phyloP scores from a whole-genome alignment of 2,797 vertebrate genomes.

The Anolis apletophallus region DNA sequence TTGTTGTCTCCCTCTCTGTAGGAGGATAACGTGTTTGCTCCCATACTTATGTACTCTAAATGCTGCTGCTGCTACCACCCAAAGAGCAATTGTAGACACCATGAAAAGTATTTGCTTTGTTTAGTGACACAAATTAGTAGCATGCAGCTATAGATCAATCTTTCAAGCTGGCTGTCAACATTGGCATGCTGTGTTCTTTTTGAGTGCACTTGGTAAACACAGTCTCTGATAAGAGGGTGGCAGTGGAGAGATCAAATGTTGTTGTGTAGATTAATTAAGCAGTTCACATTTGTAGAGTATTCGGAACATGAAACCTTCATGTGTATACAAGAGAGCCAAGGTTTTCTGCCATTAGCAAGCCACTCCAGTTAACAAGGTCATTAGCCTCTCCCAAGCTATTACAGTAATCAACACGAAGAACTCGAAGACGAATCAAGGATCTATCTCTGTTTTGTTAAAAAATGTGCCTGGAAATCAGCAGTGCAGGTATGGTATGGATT shows the following conservation, averaged over 20 bases:
- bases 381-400: not conserved
- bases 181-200: constrained; percentile 49
- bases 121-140: constrained; percentile 66
- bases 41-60: fast-evolving
- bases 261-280: constrained; percentile 67
- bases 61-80: constrained; percentile 12
- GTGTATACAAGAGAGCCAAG: constrained; percentile 51
- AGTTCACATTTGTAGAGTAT: constrained; percentile 68
- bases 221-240: not conserved
- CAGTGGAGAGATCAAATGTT: constrained; percentile 62
- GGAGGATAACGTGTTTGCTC: constrained; percentile 44
- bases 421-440: constrained; percentile 30
- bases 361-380: constrained; percentile 4
- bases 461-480: too few relatives aligned
- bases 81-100: constrained; percentile 30
- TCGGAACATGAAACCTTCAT: constrained; percentile 60
- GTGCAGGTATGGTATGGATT: too few relatives aligned
- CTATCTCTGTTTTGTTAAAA: constrained; percentile 9
- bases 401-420: constrained; percentile 44
- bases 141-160: constrained; percentile 67
- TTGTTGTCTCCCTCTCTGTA: constrained; percentile 6
- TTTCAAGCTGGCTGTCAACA: constrained; percentile 65
- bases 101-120: constrained; percentile 49
- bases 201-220: constrained; percentile 63
- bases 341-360: constrained; percentile 48